phyloP scores from a whole-genome alignment of 2,888 invertebrate genomes.

The Volucella inflata region DNA sequence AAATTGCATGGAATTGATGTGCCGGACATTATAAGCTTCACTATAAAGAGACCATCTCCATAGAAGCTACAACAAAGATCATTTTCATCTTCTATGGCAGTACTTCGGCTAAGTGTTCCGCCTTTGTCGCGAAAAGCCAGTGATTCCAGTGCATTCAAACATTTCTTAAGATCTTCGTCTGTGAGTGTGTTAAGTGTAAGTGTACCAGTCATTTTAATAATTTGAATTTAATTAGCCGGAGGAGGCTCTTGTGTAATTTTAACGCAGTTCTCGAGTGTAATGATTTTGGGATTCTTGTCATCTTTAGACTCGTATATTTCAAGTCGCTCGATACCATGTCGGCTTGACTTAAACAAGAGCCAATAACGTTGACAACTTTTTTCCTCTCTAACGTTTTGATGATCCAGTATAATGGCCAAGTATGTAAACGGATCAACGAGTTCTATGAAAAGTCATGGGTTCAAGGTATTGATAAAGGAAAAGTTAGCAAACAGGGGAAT shows the following conservation, averaged over 20 bases:
- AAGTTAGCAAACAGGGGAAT: too few relatives aligned
- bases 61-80: conserved; percentile 93
- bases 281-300: conserved; percentile 89
- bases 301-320: conserved; percentile 94
- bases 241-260: conserved; percentile 90
- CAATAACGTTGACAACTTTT: conserved; percentile 89
- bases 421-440: too few relatives aligned
- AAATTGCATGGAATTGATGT: conserved; percentile 91
- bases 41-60: conserved; percentile 91
- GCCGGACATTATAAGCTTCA: conserved; percentile 90
- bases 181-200: conserved; percentile 85
- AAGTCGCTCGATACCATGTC: conserved; percentile 92
- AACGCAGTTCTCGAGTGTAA: conserved; percentile 93
- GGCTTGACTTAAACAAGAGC: conserved; percentile 91
- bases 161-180: conserved; percentile 89
- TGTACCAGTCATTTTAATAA: conserved; percentile 91
- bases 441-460: too few relatives aligned
- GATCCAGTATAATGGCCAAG: too few relatives aligned
- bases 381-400: too few relatives aligned
- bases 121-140: conserved; percentile 91
- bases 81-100: conserved; percentile 91
- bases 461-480: too few relatives aligned
- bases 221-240: conserved; percentile 86
- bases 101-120: conserved; percentile 81
- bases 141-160: conserved; percentile 91